Base-by-base conservation (phyloP, 2,113 vertebrate species). In the Xiphophorus couchianus region DNA sequence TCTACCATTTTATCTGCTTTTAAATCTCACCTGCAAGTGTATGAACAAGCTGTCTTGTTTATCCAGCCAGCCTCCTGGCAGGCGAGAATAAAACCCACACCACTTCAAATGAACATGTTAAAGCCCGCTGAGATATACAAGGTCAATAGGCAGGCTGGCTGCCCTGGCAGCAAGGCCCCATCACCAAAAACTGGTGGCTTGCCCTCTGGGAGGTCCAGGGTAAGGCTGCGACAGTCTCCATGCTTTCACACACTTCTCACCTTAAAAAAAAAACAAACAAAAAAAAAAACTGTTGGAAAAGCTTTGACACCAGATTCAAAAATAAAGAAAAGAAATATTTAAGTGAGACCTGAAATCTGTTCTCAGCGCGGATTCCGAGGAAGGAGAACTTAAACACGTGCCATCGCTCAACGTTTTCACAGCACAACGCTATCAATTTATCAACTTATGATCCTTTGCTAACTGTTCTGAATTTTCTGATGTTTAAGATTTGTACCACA, bases 221-320 rank as follows among this genome's bases (percentile, higher is more conserved):
- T 0, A 77, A 79, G 89, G 91, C 84, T 66, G 27, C 28, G 73
- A 82, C 78, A 81, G 86, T 58, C 77, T 80, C 77, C 69, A 69
- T 67, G 88, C 82, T 84, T 77, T 91, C 80, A 88, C 72, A 89
- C 80, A 89, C 65, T 86, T 91, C 77, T 85, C 90, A 91, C 88
- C 84, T 73, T 86, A 6, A 74, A 37, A 81, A 42, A 82, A 84
- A 76, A 25, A 51, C 25, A 7, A 22, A 74, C 2, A 30, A 30
- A 30, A 30, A 30, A 44, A 83, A 37, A 83, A 84, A 74, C 74
- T 69, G 78, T 29, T 63, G 37, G 65, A 69, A 60, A 75, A 73
- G 66, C 31, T 85, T 37, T 69, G 67, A 58, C 17, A 76, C 74
- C 71, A 14, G 39, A 48, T 10, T 62, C 4, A 22, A 33, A 30